Evolutionary conservation across 2,888 invertebrate genomes (phyloP), one percentile per base, ranked within the genome.

Genomic region (Drosophila nigritarsus): DNA sequence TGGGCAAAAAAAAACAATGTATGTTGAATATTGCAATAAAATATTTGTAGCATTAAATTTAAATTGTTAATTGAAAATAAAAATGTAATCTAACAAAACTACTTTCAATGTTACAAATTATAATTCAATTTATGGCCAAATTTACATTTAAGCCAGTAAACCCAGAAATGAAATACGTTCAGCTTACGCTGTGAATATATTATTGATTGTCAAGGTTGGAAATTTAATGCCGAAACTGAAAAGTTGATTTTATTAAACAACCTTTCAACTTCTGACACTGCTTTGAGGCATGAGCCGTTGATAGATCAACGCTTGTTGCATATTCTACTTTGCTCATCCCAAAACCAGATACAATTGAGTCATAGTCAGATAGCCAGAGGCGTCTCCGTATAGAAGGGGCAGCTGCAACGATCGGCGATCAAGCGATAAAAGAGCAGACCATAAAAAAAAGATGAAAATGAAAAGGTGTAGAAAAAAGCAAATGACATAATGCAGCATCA

Each of bases 401-500:
- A 87, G 85, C 85, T 85, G 83, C 83, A 74, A 51, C 61, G 86
- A 85, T 87, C 80, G 38, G 27, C 45, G 36, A 15, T 45, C 34
- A 29, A 38, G 64, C 59, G 87, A 84, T 87, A 83, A n/a, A n/a
- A n/a, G n/a, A 78, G 62, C 61, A 63, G 58, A 36, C 29, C 27
- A 34, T 51, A 27, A 30, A 54, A 29, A 45, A 48, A 27, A 53
- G 49, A 51, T 24, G 45, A 51, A 24, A 20, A 2, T 30, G 6
- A 56, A 32, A 51, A 87, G 83, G 87, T 87, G 85, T 75, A 83
- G 82, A 80, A 74, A 81, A 86, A 83, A 15, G 73, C 77, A 84
- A 87, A 88, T 90, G 89, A 90, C 89, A 90, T 87, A 89, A 89
- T 86, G 87, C 87, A 73, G 80, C 85, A 80, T 84, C 86, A 15